Evolutionary conservation across 2,888 invertebrate species (phyloP).

Genomic region (Folsomia manolachei): DNA sequence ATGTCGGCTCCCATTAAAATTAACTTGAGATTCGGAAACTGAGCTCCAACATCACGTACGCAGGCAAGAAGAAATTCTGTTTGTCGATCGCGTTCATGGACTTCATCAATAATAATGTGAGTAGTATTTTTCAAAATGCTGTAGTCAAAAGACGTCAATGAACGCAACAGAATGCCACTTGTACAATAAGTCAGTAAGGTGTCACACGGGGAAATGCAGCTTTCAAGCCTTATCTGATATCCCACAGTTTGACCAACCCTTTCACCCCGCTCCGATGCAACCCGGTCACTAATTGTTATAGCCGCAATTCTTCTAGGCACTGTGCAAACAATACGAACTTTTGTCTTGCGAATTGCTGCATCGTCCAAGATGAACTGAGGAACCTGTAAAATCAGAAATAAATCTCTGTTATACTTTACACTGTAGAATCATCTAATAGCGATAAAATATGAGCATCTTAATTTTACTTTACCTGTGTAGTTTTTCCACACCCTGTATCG

Average conservation of each 20-base stretch:
- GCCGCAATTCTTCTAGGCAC: conserved; percentile 91
- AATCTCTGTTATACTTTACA: conserved; percentile 55
- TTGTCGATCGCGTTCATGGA: conserved; percentile 90
- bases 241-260: conserved; percentile 66
- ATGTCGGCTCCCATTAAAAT: conserved; percentile 94
- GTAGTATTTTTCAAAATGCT: conserved; percentile 68
- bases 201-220: conserved; percentile 68
- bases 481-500: conserved; percentile 91
- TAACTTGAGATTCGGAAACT: conserved; percentile 70
- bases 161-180: conserved; percentile 83
- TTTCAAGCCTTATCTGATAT: conserved; percentile 88
- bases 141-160: conserved; percentile 71
- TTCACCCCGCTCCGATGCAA: conserved; percentile 64
- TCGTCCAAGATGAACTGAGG: conserved; percentile 89
- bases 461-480: conserved; percentile 68
- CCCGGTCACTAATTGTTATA: conserved; percentile 82
- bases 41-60: conserved; percentile 66
- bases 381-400: conserved; percentile 59
- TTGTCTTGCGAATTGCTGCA: conserved; percentile 60
- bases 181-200: conserved; percentile 87
- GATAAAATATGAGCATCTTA: neutral
- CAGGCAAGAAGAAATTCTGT: conserved; percentile 89
- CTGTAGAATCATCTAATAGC: conserved; percentile 26
- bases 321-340: conserved; percentile 84
- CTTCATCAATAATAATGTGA: conserved; percentile 88